Conservation (phyloP, 1,140 invertebrate genomes). For the Polyergus mexicanus region DNA sequence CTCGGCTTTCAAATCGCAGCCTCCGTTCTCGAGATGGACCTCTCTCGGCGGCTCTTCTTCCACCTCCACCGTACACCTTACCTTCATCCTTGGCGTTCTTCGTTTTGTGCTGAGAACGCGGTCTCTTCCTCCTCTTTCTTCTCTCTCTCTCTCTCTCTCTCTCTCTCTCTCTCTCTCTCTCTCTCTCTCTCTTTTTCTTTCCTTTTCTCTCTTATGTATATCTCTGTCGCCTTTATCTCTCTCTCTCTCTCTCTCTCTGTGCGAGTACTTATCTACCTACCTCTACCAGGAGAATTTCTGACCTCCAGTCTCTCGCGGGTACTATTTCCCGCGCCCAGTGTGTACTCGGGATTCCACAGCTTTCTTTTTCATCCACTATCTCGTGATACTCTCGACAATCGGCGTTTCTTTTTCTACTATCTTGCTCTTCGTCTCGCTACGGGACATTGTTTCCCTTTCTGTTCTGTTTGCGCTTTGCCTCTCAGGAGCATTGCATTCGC, state of each 20-base stretch:
- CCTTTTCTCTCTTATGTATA: neutral
- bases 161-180: slow-evolving; percentile 5
- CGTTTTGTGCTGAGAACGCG: neutral
- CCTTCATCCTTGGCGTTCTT: slow-evolving; percentile 1
- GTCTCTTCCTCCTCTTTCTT: slow-evolving; percentile 22
- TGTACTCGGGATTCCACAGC: slow-evolving; percentile 38
- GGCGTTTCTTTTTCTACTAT: neutral
- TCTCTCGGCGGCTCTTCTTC: slow-evolving; percentile 31
- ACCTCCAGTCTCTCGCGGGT: neutral
- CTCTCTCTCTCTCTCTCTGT: slow-evolving; percentile 9
- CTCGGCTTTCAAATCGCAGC: slow-evolving; percentile 78
- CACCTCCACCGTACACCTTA: slow-evolving; percentile 44
- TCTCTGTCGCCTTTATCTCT: neutral
- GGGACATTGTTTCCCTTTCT: slow-evolving; percentile 22
- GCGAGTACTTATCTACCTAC: no score
- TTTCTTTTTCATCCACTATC: slow-evolving; percentile 14
- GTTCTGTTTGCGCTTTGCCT: neutral
- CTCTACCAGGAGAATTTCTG: slow-evolving; percentile 35
- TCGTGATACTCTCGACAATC: slow-evolving; percentile 15
- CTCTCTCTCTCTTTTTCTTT: neutral
- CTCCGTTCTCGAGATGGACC: slow-evolving; percentile 58
- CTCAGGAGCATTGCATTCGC: neutral
- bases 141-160: neutral
- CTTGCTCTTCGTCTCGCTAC: slow-evolving; percentile 26
- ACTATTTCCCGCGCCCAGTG: slow-evolving; percentile 36